These are phyloP conservation scores for Dryomyza anilis DNA, from an alignment of 2,888 invertebrate genomes.

Conservation along the genomic window DNA sequence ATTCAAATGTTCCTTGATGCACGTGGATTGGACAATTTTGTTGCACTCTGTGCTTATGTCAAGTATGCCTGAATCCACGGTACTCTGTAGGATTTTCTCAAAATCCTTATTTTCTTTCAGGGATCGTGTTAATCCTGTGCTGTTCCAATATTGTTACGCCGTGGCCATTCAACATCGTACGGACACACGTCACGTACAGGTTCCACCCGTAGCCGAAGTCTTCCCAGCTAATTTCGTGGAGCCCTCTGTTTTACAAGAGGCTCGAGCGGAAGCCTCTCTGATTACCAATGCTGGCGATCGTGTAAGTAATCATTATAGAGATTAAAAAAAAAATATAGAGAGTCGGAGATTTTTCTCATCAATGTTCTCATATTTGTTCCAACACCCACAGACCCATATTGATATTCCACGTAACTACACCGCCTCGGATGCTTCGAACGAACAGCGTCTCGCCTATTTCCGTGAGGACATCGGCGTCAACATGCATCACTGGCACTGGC, in stretches of 20 bases:
- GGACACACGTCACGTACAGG: slow-evolving; percentile 64
- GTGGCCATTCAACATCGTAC: slow-evolving; percentile 73
- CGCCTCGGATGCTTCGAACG: slow-evolving; percentile 74
- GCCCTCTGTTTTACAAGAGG: slow-evolving; percentile 71
- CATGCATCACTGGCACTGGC: slow-evolving; percentile 92
- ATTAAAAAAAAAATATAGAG: too few relatives aligned
- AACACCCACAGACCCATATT: slow-evolving; percentile 59
- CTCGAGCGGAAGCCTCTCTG: slow-evolving; percentile 72
- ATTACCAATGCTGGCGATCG: slow-evolving; percentile 64
- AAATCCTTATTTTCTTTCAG: too few relatives aligned
- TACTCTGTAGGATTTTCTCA: too few relatives aligned
- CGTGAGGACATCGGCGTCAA: slow-evolving; percentile 85
- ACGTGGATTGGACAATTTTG: slow-evolving; percentile 67
- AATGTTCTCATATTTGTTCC: not conserved
- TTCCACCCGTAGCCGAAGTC: slow-evolving; percentile 77
- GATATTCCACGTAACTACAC: slow-evolving; percentile 77
- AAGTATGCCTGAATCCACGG: too few relatives aligned
- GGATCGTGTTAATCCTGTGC: slow-evolving; percentile 77
- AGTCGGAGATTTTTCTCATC: too few relatives aligned
- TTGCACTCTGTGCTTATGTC: slow-evolving; percentile 73
- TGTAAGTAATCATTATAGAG: too few relatives aligned
- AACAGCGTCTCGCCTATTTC: slow-evolving; percentile 83
- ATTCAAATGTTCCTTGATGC: slow-evolving; percentile 73
- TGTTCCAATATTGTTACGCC: slow-evolving; percentile 80
- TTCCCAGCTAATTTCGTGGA: slow-evolving; percentile 86